Evolutionary conservation across 2,888 invertebrate species (phyloP).

Genomic region (Deladenus siricidicola): DNA sequence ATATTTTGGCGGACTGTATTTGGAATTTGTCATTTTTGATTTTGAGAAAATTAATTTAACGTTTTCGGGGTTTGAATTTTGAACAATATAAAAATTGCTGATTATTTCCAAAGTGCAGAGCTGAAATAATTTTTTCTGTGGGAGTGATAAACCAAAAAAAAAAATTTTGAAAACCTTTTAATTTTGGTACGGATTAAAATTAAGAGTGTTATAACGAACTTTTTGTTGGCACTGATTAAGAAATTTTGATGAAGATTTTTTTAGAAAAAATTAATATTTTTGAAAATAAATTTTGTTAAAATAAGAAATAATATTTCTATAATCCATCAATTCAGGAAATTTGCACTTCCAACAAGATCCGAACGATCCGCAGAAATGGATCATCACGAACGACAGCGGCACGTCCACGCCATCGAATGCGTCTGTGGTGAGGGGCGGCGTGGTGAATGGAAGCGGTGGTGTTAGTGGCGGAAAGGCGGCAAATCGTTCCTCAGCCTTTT

Average conservation of each 20-base stretch:
- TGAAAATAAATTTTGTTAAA: neutral
- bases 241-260: neutral
- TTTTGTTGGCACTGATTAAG: neutral
- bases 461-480: neutral
- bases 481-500: neutral
- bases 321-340: constrained; percentile 55
- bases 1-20: too few species aligned
- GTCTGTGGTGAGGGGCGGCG: constrained; percentile 8
- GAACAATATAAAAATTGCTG: neutral
- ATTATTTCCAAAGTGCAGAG: too few species aligned
- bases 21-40: too few species aligned
- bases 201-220: neutral
- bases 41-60: neutral
- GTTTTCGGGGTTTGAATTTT: neutral
- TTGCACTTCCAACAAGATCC: constrained; percentile 72
- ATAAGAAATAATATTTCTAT: too few species aligned
- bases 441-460: constrained; percentile 5
- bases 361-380: constrained; percentile 74
- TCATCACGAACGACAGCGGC: constrained; percentile 48
- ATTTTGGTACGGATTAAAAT: too few species aligned
- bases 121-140: too few species aligned
- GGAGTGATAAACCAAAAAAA: too few species aligned
- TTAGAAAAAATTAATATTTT: neutral
- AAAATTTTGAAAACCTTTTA: too few species aligned
- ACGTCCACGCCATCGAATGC: neutral